phyloP scores from a whole-genome alignment of 2,888 invertebrate species.

The Clistopyga incitator region DNA sequence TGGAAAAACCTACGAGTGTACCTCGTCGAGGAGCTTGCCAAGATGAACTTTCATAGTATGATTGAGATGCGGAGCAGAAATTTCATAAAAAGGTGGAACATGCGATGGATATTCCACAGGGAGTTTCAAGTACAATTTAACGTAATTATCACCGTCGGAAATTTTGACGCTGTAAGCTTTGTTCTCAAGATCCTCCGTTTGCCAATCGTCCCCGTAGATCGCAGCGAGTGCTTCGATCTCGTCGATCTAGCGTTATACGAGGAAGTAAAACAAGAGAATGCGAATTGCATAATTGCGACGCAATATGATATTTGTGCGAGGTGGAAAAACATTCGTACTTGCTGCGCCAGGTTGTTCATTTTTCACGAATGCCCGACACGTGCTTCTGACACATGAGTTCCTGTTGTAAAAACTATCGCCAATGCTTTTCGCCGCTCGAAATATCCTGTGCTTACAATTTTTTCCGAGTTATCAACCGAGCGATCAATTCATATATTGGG shows the following conservation, averaged over 20 bases:
- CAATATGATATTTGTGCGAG: not conserved
- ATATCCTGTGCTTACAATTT: not conserved
- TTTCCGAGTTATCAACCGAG: not conserved
- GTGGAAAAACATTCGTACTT: slow-evolving; percentile 40
- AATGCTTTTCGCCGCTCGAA: not conserved
- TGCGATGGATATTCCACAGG: slow-evolving; percentile 88
- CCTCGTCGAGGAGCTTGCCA: slow-evolving; percentile 86
- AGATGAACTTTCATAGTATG: slow-evolving; percentile 87
- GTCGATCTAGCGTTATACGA: slow-evolving; percentile 85
- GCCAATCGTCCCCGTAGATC: slow-evolving; percentile 90
- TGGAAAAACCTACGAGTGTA: slow-evolving; percentile 88
- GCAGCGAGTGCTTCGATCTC: slow-evolving; percentile 90
- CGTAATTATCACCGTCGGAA: slow-evolving; percentile 85
- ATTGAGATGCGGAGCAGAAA: slow-evolving; percentile 90
- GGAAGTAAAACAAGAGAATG: slow-evolving; percentile 12
- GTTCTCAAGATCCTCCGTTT: slow-evolving; percentile 86
- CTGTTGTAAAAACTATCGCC: not conserved
- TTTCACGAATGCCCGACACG: slow-evolving; percentile 9
- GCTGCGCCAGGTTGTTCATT: slow-evolving; percentile 56
- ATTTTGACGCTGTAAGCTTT: slow-evolving; percentile 88
- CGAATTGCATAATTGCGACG: slow-evolving; percentile 22
- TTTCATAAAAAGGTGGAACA: slow-evolving; percentile 88
- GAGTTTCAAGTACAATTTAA: slow-evolving; percentile 88
- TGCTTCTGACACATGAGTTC: slow-evolving; percentile 3
- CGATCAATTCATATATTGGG: not conserved